phyloP scores from a whole-genome alignment of 37 sponge, comb jelly and placozoan species.

The Cladorhizidae sp. region DNA sequence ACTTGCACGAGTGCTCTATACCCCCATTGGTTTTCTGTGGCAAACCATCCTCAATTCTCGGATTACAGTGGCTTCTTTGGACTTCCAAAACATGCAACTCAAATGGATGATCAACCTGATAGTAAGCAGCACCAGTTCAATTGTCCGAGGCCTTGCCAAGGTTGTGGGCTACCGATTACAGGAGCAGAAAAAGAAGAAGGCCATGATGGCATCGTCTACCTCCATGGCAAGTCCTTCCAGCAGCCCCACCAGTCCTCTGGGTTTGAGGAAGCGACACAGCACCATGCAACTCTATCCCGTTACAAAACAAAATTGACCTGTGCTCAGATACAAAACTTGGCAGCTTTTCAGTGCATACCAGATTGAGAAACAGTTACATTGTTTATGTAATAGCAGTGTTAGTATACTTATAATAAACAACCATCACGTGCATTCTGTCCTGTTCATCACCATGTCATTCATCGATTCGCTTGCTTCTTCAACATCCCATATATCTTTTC shows the following conservation, averaged over 20 bases:
- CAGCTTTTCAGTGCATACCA: not conserved
- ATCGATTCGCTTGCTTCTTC: slow-evolving; percentile 85
- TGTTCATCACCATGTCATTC: slow-evolving; percentile 11
- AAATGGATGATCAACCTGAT: slow-evolving; percentile 38
- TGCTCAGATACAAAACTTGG: not conserved
- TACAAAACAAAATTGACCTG: slow-evolving; percentile 1
- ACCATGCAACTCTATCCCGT: slow-evolving; percentile 10
- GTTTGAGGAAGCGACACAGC: not conserved
- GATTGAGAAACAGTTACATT: no score
- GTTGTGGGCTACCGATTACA: slow-evolving; percentile 37
- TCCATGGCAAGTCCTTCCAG: not conserved
- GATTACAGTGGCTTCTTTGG: slow-evolving; percentile 58
- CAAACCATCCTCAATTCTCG: slow-evolving; percentile 41
- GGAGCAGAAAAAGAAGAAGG: slow-evolving; percentile 27
- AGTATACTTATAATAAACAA: not conserved
- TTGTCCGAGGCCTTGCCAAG: slow-evolving; percentile 39
- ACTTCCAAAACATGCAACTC: slow-evolving; percentile 26
- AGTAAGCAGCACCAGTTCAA: slow-evolving; percentile 35
- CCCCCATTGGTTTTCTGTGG: slow-evolving; percentile 29
- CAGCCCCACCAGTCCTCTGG: not conserved
- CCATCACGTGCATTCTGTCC: not conserved
- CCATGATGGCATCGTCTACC: not conserved
- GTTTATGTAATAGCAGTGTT: no score
- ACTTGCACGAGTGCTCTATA: slow-evolving; percentile 2
- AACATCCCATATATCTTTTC: slow-evolving; percentile 93